Percentiles rank a stretch among this genome's conserved stretches.
Evolutionary conservation across 2,113 vertebrate species (phyloP).

Genomic region (Gambusia affinis): DNA sequence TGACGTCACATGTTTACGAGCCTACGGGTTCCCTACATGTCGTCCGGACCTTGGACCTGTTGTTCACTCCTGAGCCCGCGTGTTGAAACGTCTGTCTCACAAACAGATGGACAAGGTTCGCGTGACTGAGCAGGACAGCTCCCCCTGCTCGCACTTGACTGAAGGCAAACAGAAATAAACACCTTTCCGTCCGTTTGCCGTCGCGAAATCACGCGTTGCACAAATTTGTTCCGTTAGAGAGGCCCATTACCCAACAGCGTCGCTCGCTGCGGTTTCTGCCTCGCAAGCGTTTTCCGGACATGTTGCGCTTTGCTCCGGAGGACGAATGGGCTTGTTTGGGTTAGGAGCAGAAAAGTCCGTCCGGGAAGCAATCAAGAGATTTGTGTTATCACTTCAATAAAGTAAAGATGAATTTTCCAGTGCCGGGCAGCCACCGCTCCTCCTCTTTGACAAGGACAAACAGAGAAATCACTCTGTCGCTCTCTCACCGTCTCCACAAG

Average conservation of each 20-base stretch:
- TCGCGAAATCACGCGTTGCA: conserved; percentile 46
- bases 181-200: conserved; percentile 20
- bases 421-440: conserved; percentile 3
- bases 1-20: neutral
- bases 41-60: conserved; percentile 30
- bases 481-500: neutral
- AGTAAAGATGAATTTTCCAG: neutral
- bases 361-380: neutral
- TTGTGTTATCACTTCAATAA: neutral
- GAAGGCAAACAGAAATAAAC: conserved; percentile 46
- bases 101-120: conserved; percentile 62
- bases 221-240: conserved; percentile 24
- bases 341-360: neutral
- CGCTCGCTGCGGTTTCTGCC: conserved; percentile 8
- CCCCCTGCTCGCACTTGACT: neutral
- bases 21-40: neutral
- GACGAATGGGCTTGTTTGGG: neutral
- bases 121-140: conserved; percentile 24
- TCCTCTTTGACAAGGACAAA: neutral
- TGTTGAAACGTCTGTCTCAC: conserved; percentile 10
- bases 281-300: conserved; percentile 5
- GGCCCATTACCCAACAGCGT: conserved; percentile 26
- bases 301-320: neutral
- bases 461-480: neutral
- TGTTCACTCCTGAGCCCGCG: neutral